Base-by-base conservation (phyloP, 23 tunicate genomes). In the Corella eumyota region DNA sequence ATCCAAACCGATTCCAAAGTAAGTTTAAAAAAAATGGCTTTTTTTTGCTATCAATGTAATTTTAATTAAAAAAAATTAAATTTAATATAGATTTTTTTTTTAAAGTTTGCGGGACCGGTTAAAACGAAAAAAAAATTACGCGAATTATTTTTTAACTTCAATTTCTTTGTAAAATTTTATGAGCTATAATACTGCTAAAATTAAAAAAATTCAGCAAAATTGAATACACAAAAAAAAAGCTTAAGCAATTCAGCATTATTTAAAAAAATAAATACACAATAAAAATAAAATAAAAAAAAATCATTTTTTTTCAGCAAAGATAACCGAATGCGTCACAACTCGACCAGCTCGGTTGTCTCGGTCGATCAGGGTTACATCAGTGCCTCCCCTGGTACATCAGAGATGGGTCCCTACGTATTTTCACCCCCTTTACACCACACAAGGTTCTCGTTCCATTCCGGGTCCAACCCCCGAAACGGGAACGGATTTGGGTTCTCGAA, bases 321-420 rank as follows among this genome's bases (percentile, higher is more conserved):
- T 57, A 60, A 36, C 56, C 85, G 95, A 28, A 80, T 65, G 36
- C 95, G 95, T n/a, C 82, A 72, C 58, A 85, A 63, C 51, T 85
- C 95, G 17, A 72, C 85, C 24, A 71, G 80, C 32, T 85, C 95
- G 6, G 58, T 31, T 7, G 55, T 76, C 23, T 84, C 94, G 0
- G 63, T 85, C 30, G 95, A 85, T 45, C 95, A 85, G 58, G 95
- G 95, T 23, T 85, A 85, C 66, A 71, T 67, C 70, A 85, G 95
- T 70, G 70, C 79, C 7, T 85, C 95, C 3, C 95, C 95, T 19
- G 56, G 71, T n/a, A 68, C 85, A 4, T 25, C 69, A 4, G 74
- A 61, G 61, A 45, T 62, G 56, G 81, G 71, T 21, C 76, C 79
- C 4, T 48, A 62, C 2, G 48, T 85, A 19, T 85, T 77, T 50